A percentile compares a stretch with the other conserved stretches of the same genome.
phyloP scores from a whole-genome alignment of 2,888 invertebrate genomes.

The Hecatera dysodea region DNA sequence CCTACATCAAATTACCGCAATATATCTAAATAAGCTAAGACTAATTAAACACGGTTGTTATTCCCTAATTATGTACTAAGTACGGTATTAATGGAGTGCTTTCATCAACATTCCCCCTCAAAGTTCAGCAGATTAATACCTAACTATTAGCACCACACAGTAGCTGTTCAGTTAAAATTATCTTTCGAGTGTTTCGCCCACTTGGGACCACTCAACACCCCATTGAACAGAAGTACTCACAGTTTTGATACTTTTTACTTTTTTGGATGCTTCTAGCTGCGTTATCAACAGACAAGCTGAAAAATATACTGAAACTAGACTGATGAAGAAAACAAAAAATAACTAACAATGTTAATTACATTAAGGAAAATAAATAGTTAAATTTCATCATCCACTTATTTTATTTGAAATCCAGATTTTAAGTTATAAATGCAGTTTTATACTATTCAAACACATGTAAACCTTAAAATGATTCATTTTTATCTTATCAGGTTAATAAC shows the following conservation, averaged over 20 bases:
- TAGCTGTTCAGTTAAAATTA: conserved; percentile 77
- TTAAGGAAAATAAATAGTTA: no score
- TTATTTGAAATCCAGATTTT: not conserved
- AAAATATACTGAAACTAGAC: no score
- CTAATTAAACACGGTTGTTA: not conserved
- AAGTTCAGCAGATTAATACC: conserved; percentile 56
- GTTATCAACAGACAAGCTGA: no score
- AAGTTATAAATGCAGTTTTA: not conserved
- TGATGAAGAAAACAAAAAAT: no score
- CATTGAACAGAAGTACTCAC: conserved; percentile 12
- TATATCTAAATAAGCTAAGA: no score
- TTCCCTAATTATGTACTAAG: conserved; percentile 9
- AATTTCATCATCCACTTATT: not conserved
- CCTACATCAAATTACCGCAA: not conserved
- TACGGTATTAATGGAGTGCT: not conserved
- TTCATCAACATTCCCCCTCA: conserved; percentile 21
- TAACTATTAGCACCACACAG: conserved; percentile 67
- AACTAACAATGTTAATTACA: no score
- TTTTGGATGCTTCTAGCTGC: not conserved
- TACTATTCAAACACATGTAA: not conserved
- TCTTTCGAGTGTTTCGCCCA: conserved; percentile 71
- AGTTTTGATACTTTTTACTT: conserved; percentile 47
- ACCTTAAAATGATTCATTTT: not conserved
- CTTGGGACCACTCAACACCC: conserved; percentile 71
- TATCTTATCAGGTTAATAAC: conserved; percentile 17